A percentile compares a stretch with the other conserved stretches of the same genome.
These are phyloP conservation scores for Rhinogobius similis DNA, from an alignment of 2,113 vertebrate genomes.

Conservation along the genomic window DNA sequence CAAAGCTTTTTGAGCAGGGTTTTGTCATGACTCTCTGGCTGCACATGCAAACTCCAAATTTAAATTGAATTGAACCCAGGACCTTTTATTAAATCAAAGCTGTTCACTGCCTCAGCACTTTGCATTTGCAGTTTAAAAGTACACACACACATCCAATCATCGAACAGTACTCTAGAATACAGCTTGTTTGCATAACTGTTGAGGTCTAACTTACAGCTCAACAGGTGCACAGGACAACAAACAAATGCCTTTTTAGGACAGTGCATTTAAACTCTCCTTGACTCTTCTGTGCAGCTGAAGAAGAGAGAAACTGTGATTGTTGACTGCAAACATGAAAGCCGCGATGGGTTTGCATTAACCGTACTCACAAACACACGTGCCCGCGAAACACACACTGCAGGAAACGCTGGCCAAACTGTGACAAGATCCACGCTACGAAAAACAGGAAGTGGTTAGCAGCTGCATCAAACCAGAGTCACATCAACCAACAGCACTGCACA, in stretches of 20 bases:
- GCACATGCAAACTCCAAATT: background rate
- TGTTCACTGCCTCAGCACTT: too few relatives aligned
- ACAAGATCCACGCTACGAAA: conserved; percentile 74
- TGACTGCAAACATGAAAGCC: conserved; percentile 56
- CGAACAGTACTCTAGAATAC: background rate
- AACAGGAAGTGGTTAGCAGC: conserved; percentile 76
- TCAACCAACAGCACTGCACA: background rate
- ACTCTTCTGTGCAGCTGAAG: conserved; percentile 1
- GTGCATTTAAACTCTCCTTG: background rate
- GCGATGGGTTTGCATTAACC: conserved; percentile 54
- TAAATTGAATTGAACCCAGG: background rate
- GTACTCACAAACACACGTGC: conserved; percentile 39
- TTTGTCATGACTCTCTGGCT: too few relatives aligned
- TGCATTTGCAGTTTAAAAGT: background rate
- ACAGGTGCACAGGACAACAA: conserved; percentile 8
- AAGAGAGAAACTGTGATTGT: conserved; percentile 74
- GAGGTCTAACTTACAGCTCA: background rate
- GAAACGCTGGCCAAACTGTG: conserved; percentile 75
- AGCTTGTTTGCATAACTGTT: conserved; percentile 7
- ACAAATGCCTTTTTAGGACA: background rate
- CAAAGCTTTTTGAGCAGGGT: too few relatives aligned
- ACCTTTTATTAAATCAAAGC: background rate
- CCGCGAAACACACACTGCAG: conserved; percentile 66
- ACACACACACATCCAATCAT: background rate
- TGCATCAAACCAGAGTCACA: conserved; percentile 62